A percentile compares a stretch with the other conserved stretches of the same genome.
Conservation (phyloP, 1,140 invertebrate genomes). For the Bicyclus anynana region DNA sequence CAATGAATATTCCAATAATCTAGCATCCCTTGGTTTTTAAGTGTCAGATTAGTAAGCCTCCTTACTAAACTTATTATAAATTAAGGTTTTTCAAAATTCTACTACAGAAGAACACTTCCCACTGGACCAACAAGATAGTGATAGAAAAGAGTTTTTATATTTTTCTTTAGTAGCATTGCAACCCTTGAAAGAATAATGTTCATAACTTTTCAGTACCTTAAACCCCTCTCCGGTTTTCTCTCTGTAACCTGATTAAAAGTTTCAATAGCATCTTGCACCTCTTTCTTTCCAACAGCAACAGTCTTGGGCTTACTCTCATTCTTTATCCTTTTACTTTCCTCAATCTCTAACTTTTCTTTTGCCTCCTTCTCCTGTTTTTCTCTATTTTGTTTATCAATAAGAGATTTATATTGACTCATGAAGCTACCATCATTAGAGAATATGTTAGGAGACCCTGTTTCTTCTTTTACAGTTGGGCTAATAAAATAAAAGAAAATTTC, state of each 20-base stretch:
- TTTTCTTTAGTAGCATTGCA: no score
- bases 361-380: slow-evolving; percentile 61
- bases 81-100: no score
- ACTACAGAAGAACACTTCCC: no score
- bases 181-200: no score
- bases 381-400: slow-evolving; percentile 62
- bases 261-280: slow-evolving; percentile 24
- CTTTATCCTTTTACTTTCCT: slow-evolving; percentile 35
- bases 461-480: slow-evolving; percentile 45
- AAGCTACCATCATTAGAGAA: slow-evolving; percentile 91
- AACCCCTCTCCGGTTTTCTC: slow-evolving; percentile 15
- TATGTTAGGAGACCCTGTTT: slow-evolving; percentile 75
- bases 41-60: no score
- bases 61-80: no score
- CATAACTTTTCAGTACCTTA: slow-evolving; percentile 17
- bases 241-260: slow-evolving; percentile 15
- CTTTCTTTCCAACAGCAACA: slow-evolving; percentile 21
- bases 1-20: no score
- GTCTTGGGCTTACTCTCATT: slow-evolving; percentile 33
- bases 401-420: slow-evolving; percentile 84
- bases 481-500: slow-evolving; percentile 12
- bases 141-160: no score
- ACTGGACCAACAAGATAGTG: no score
- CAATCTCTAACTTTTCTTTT: slow-evolving; percentile 40
- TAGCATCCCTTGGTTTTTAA: no score